Percentiles rank a stretch among this genome's conserved stretches.
Conservation (phyloP, 2,888 invertebrate genomes). For the Andrena haemorrhoa region DNA sequence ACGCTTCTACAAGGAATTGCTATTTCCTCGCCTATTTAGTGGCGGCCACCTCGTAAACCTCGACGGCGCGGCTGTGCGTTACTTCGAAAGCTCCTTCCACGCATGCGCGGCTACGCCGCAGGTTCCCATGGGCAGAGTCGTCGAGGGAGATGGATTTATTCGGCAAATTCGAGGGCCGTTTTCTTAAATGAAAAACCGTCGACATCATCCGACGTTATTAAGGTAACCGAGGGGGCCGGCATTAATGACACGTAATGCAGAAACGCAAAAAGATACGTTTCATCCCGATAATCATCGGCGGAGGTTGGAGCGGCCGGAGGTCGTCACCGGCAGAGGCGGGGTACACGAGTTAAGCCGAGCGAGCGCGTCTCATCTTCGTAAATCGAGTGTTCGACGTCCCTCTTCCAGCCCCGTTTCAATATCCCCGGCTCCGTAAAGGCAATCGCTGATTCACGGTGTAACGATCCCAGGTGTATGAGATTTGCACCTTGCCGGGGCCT, state of each 20-base stretch:
- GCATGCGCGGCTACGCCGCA: too few relatives aligned
- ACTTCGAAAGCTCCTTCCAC: too few relatives aligned
- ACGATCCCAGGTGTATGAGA: conserved; percentile 73
- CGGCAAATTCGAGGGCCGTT: conserved; percentile 27
- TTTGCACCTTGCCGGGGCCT: conserved; percentile 72
- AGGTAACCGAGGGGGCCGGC: conserved; percentile 36
- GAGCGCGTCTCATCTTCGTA: conserved; percentile 73
- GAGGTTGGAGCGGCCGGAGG: conserved; percentile 54
- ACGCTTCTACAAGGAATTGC: conserved; percentile 26
- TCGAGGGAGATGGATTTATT: conserved; percentile 9
- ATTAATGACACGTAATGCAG: conserved; percentile 62
- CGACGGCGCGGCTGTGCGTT: background rate
- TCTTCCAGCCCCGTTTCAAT: conserved; percentile 71
- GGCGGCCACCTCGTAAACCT: background rate
- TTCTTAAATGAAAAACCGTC: conserved; percentile 49
- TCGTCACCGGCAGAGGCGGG: conserved; percentile 66
- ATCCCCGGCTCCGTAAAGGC: conserved; percentile 71
- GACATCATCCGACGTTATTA: conserved; percentile 52
- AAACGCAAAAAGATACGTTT: conserved; percentile 69
- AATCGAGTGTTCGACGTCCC: conserved; percentile 71
- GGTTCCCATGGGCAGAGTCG: background rate
- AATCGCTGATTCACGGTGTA: conserved; percentile 74
- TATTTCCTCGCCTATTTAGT: background rate
- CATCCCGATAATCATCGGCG: conserved; percentile 70
- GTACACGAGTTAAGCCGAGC: conserved; percentile 69